phyloP scores from a whole-genome alignment of 2,888 invertebrate species.

The Ormyrus pomaceus region DNA sequence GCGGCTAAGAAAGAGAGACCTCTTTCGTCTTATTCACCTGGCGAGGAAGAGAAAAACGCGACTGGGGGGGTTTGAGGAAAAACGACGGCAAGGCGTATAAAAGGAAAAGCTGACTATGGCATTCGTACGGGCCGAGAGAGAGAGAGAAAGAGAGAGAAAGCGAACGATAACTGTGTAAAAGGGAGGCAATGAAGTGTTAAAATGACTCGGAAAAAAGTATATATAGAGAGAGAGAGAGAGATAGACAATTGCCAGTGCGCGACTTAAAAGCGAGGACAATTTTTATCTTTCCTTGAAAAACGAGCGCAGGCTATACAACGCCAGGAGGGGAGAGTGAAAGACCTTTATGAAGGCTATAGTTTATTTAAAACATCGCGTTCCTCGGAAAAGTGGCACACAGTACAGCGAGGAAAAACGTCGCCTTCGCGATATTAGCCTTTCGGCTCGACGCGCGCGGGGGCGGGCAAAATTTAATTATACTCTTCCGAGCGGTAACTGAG shows the following conservation, averaged over 20 bases:
- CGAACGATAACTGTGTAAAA: constrained; percentile 18
- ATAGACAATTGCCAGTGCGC: constrained; percentile 6
- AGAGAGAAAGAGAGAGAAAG: neutral
- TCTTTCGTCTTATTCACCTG: constrained; percentile 5
- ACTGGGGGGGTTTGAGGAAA: neutral
- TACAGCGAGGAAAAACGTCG: neutral
- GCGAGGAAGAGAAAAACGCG: neutral
- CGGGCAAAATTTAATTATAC: constrained; percentile 36
- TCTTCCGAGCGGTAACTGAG: neutral
- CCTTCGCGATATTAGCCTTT: neutral
- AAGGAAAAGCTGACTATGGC: constrained; percentile 35
- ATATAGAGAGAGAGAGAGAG: constrained; percentile 1
- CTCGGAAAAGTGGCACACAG: neutral
- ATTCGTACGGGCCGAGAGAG: constrained; percentile 1
- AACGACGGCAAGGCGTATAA: neutral
- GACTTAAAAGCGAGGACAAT: constrained; percentile 29
- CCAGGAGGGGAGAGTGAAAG: neutral
- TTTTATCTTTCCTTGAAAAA: constrained; percentile 11
- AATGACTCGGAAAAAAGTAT: constrained; percentile 19
- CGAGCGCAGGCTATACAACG: too few species aligned
- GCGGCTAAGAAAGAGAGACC: neutral
- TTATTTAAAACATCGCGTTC: constrained; percentile 34
- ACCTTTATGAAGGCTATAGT: constrained; percentile 27
- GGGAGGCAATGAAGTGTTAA: constrained; percentile 44
- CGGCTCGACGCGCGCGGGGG: neutral